phyloP scores from a whole-genome alignment of 2,113 vertebrate genomes.

The Prinia subflava region DNA sequence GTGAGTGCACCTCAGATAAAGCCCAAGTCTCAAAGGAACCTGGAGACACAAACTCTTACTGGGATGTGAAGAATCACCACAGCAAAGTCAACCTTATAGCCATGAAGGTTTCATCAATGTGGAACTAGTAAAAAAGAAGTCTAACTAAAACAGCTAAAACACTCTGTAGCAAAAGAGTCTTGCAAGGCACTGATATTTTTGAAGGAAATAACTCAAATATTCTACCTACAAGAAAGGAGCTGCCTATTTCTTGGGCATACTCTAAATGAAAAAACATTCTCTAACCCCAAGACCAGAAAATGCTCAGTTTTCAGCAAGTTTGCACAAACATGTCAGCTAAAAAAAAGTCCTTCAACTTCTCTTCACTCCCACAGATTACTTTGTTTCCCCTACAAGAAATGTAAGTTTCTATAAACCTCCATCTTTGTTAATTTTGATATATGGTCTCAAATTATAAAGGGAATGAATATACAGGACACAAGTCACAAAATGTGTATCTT shows the following conservation, averaged over 20 bases:
- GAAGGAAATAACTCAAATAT: neutral
- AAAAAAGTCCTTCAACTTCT: neutral
- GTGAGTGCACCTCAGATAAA: neutral
- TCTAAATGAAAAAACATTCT: neutral
- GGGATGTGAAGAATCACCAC: neutral
- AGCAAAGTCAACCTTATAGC: neutral
- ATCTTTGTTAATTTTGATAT: neutral
- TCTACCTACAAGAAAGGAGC: neutral
- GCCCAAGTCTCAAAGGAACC: neutral
- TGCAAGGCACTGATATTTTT: neutral
- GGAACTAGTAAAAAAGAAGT: neutral
- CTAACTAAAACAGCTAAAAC: neutral
- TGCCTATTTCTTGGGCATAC: neutral
- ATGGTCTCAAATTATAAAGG: neutral
- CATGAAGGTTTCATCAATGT: neutral
- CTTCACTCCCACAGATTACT: neutral
- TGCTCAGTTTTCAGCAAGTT: neutral
- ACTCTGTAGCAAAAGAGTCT: neutral
- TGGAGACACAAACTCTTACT: neutral
- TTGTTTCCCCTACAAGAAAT: neutral
- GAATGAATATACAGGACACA: neutral
- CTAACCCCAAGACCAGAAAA: neutral
- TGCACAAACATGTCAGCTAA: rapidly evolving
- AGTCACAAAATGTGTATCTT: rapidly evolving
- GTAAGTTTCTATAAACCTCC: neutral